Conservation (phyloP, 2,797 vertebrate species). For the Gambelia wislizenii region DNA sequence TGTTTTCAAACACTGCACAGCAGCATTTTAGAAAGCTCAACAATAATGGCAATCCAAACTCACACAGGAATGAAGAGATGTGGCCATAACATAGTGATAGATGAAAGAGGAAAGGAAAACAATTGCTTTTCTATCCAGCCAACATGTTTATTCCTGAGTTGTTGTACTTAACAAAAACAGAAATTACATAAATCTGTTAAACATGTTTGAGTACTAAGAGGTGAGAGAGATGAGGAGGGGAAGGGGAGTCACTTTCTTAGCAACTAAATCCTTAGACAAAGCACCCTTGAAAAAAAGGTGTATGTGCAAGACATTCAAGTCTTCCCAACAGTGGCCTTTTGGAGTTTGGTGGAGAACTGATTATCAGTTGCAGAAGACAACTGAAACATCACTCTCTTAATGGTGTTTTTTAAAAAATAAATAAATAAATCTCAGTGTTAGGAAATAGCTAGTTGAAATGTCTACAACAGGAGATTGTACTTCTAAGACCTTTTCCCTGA, state of each 20-base stretch:
- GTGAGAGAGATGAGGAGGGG: neutral
- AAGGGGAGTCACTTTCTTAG: neutral
- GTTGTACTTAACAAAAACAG: neutral
- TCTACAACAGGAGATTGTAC: neutral
- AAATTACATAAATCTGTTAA: neutral
- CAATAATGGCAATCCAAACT: neutral
- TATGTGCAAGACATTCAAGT: neutral
- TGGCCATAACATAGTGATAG: neutral
- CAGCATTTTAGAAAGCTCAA: no score
- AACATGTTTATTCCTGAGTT: neutral
- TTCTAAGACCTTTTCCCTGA: neutral
- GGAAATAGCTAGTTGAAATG: neutral
- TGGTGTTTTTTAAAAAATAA: neutral
- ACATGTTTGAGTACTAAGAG: neutral
- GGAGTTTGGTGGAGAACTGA: neutral
- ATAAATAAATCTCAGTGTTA: no score
- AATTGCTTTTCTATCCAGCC: no score
- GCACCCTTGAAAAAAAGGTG: no score
- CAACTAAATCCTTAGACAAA: neutral
- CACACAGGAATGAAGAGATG: neutral
- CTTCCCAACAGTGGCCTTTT: neutral
- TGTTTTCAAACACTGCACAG: no score
- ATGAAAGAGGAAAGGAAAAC: neutral
- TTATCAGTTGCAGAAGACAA: neutral
- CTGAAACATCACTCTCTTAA: neutral